Percentiles rank a stretch among this genome's conserved stretches.
Evolutionary conservation across 1,140 invertebrate species (phyloP).

Genomic region (Zaprionus nigranus): DNA sequence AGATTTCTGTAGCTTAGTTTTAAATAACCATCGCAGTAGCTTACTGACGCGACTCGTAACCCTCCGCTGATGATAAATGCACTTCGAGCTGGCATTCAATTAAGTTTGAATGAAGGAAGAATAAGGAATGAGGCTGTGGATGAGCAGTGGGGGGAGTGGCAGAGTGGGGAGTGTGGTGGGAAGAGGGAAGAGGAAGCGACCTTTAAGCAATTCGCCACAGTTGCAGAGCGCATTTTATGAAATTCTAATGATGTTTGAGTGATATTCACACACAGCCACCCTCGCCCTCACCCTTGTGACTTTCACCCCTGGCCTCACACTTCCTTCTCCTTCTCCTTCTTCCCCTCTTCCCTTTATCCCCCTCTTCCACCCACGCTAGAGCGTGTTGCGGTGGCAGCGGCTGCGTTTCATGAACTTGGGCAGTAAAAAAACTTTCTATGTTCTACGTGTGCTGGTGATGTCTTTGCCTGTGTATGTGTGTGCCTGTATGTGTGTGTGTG

Average conservation of each 20-base stretch:
- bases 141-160: not conserved
- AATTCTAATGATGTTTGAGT: slow-evolving; percentile 72
- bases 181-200: slow-evolving; percentile 22
- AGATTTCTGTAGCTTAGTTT: slow-evolving; percentile 71
- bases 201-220: slow-evolving; percentile 53
- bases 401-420: slow-evolving; percentile 68
- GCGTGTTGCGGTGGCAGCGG: slow-evolving; percentile 41
- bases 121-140: not conserved
- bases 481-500: slow-evolving; percentile 25
- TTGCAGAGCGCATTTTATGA: slow-evolving; percentile 65
- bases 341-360: no score
- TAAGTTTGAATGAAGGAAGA: slow-evolving; percentile 41
- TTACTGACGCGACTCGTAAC: slow-evolving; percentile 26
- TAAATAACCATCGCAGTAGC: slow-evolving; percentile 38
- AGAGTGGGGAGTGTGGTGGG: not conserved
- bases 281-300: not conserved
- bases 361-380: slow-evolving; percentile 13
- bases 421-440: slow-evolving; percentile 65
- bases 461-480: slow-evolving; percentile 21
- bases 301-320: slow-evolving; percentile 1
- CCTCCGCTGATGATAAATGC: slow-evolving; percentile 64
- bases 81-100: slow-evolving; percentile 70
- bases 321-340: no score
- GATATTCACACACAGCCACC: slow-evolving; percentile 1
- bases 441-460: slow-evolving; percentile 21